phyloP scores from a whole-genome alignment of 2,113 vertebrate species.

The Malaclemys terrapin region DNA sequence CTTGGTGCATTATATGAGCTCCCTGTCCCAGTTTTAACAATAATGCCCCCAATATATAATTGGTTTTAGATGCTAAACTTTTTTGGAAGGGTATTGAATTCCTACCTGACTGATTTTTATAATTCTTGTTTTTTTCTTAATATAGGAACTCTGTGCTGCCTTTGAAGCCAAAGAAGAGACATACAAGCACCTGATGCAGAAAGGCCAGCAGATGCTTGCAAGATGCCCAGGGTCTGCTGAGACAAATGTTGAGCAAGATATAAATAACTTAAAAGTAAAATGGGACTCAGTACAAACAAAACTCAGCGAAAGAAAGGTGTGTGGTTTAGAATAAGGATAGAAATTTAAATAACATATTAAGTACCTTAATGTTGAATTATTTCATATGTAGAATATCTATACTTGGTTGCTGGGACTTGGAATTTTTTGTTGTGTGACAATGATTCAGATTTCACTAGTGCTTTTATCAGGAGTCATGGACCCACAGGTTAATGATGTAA shows the following conservation, averaged over 20 bases:
- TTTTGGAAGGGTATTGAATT: slow-evolving; percentile 33
- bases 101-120: slow-evolving; percentile 30
- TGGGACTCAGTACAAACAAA: slow-evolving; percentile 94
- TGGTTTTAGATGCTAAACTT: neutral
- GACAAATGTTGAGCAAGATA: slow-evolving; percentile 93
- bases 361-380: neutral
- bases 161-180: slow-evolving; percentile 92
- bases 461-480: neutral
- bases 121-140: slow-evolving; percentile 39
- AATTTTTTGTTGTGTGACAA: neutral
- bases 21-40: slow-evolving; percentile 12
- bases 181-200: slow-evolving; percentile 86
- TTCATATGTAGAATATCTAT: neutral
- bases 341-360: slow-evolving; percentile 20
- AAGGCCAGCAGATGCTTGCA: slow-evolving; percentile 90
- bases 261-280: slow-evolving; percentile 93
- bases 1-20: slow-evolving; percentile 44
- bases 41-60: neutral
- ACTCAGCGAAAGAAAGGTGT: slow-evolving; percentile 93
- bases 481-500: neutral
- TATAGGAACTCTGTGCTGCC: slow-evolving; percentile 92
- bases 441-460: neutral
- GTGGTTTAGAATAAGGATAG: slow-evolving; percentile 43
- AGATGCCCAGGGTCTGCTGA: slow-evolving; percentile 87
- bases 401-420: neutral